Evolutionary conservation across 2,113 vertebrate species (phyloP).

Genomic region (sheep (Ovis aries)): DNA sequence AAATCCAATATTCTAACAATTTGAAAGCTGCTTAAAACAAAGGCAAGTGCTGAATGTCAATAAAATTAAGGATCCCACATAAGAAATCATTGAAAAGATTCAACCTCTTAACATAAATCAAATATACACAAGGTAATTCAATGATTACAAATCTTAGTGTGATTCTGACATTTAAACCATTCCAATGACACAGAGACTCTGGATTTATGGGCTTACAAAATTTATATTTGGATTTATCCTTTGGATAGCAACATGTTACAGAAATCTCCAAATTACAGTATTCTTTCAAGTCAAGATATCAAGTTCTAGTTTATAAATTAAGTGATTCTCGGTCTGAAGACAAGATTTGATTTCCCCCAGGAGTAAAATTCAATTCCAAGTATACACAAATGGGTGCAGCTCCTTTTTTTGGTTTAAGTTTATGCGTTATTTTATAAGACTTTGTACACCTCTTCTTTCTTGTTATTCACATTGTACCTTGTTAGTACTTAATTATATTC

Average conservation of each 20-base stretch:
- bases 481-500: neutral
- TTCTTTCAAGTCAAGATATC: neutral
- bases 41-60: neutral
- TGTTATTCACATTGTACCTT: neutral
- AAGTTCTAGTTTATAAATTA: neutral
- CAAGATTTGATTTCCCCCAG: neutral
- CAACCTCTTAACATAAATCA: neutral
- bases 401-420: neutral
- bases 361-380: neutral
- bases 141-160: neutral
- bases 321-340: neutral
- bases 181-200: neutral
- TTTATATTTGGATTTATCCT: neutral
- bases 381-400: rapidly evolving
- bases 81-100: neutral
- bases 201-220: neutral
- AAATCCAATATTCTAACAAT: neutral
- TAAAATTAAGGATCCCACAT: neutral
- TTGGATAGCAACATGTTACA: neutral
- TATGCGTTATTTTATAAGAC: neutral
- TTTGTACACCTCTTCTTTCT: neutral
- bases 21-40: neutral
- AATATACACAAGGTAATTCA: neutral
- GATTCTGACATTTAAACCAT: neutral
- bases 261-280: neutral